Evolutionary conservation across 1,140 invertebrate genomes (phyloP).

Genomic region (Melitaea cinxia): DNA sequence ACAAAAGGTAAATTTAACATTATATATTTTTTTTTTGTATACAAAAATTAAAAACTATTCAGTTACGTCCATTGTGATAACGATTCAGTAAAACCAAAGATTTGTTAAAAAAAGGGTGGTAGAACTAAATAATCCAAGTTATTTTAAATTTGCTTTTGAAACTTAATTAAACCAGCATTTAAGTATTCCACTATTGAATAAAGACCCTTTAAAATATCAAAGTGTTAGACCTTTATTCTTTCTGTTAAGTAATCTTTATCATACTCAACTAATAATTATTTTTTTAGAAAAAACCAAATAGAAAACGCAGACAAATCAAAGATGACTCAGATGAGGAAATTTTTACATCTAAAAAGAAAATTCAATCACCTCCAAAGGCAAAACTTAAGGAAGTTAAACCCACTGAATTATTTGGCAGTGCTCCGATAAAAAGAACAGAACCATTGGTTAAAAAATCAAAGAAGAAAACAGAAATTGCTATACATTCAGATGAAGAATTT

Average conservation of each 20-base stretch:
- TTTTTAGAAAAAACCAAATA: slow-evolving; percentile 60
- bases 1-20: slow-evolving; percentile 52
- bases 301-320: slow-evolving; percentile 56
- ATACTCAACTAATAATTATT: no score
- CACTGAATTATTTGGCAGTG: slow-evolving; percentile 64
- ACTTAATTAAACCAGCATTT: no score
- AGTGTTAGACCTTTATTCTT: no score
- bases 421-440: slow-evolving; percentile 71
- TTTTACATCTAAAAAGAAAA: slow-evolving; percentile 58
- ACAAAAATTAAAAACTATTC: neutral
- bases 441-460: slow-evolving; percentile 65
- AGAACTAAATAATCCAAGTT: no score
- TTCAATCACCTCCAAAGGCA: slow-evolving; percentile 50
- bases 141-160: no score
- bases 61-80: no score
- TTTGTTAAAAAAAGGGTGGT: no score
- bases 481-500: slow-evolving; percentile 87
- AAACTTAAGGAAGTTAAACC: slow-evolving; percentile 66
- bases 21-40: slow-evolving; percentile 3
- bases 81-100: no score
- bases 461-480: slow-evolving; percentile 78
- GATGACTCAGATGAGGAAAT: slow-evolving; percentile 73
- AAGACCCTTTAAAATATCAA: no score
- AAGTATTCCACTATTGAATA: no score
- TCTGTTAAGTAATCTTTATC: no score